Conservation (phyloP, 2,113 vertebrate species). For the Neogale vison region DNA sequence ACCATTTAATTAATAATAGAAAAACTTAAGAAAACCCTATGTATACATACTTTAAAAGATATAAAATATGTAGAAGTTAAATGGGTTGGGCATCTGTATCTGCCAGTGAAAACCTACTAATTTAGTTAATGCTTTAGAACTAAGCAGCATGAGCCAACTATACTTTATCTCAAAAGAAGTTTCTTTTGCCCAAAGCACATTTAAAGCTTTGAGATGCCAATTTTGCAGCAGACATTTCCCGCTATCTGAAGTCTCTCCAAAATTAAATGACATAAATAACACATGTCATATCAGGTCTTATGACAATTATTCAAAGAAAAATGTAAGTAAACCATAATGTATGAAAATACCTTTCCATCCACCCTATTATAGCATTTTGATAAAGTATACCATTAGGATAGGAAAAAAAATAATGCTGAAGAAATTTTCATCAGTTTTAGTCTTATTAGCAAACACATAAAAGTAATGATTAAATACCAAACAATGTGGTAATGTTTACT, state of each 20-base stretch:
- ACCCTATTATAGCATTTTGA: constrained; percentile 42
- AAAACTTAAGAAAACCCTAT: not conserved
- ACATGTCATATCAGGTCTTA: not conserved
- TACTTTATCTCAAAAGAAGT: not conserved
- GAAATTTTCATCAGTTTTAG: not conserved
- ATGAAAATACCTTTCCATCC: not conserved
- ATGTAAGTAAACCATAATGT: not conserved
- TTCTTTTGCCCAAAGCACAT: not conserved
- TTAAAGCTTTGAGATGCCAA: not conserved
- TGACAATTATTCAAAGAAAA: constrained; percentile 46
- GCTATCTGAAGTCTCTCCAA: not conserved
- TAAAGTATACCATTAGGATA: constrained; percentile 30
- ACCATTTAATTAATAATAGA: not conserved
- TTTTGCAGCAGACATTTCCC: not conserved
- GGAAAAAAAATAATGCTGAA: not conserved
- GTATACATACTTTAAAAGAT: not conserved
- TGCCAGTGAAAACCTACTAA: not conserved
- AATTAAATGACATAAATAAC: constrained; percentile 65
- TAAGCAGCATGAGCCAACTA: not conserved
- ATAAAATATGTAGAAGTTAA: not conserved
- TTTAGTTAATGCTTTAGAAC: not conserved
- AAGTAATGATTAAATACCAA: constrained; percentile 64
- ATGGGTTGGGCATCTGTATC: not conserved
- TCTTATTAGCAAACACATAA: constrained; percentile 58
- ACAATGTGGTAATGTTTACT: not conserved